Percentiles rank a stretch among this genome's conserved stretches.
Conservation (phyloP, 2,797 vertebrate genomes). For the Acanthopagrus latus region DNA sequence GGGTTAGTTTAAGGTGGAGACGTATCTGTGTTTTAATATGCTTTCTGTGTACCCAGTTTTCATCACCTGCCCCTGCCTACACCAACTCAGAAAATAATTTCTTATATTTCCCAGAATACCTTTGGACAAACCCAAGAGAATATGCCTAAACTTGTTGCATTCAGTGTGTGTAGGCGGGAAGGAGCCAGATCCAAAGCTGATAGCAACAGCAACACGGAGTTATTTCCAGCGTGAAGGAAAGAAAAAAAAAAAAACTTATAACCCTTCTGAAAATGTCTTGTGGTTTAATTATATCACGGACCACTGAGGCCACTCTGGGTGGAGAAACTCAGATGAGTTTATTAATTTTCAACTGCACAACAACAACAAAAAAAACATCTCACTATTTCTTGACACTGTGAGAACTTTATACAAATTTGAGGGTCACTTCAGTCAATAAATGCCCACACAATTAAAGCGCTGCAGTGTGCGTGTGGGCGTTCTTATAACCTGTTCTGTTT, state of each 20-base stretch:
- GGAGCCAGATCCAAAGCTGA: slow-evolving; percentile 43
- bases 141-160: slow-evolving; percentile 48
- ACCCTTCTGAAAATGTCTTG: slow-evolving; percentile 6
- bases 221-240: slow-evolving; percentile 3
- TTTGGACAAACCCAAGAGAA: slow-evolving; percentile 53
- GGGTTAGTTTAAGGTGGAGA: not conserved
- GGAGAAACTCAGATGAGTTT: not conserved
- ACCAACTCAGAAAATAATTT: slow-evolving; percentile 52
- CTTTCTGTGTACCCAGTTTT: slow-evolving; percentile 26
- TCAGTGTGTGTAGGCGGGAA: slow-evolving; percentile 63
- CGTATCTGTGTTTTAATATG: slow-evolving; percentile 2
- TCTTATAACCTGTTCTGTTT: slow-evolving; percentile 94
- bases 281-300: slow-evolving; percentile 4
- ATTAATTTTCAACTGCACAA: not conserved
- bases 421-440: not conserved
- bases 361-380: not conserved
- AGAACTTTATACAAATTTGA: not conserved
- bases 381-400: not conserved
- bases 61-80: slow-evolving; percentile 32
- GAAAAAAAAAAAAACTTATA: not conserved
- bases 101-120: slow-evolving; percentile 61
- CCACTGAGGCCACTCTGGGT: not conserved
- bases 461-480: not conserved
- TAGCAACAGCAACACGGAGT: slow-evolving; percentile 32
- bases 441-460: not conserved